These are phyloP conservation scores for Lepeophtheirus nordmannii DNA, from an alignment of 2,888 invertebrate species.

Conservation along the genomic window DNA sequence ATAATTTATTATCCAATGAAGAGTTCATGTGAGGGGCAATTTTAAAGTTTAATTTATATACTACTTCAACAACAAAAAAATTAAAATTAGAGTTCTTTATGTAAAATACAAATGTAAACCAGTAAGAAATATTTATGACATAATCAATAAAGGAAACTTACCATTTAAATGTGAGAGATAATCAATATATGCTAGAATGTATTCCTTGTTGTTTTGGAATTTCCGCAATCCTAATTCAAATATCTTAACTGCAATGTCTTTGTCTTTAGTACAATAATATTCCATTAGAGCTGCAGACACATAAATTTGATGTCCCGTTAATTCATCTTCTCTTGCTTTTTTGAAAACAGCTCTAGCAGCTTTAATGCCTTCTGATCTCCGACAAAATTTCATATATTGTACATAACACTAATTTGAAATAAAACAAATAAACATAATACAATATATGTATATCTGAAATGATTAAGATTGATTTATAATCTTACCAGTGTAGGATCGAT, in stretches of 20 bases:
- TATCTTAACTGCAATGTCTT: slow-evolving; percentile 85
- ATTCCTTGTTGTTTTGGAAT: slow-evolving; percentile 85
- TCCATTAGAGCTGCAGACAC: slow-evolving; percentile 97
- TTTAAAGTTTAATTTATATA: no score
- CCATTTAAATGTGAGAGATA: slow-evolving; percentile 92
- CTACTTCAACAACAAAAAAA: background rate
- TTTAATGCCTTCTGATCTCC: slow-evolving; percentile 93
- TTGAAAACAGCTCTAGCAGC: slow-evolving; percentile 88
- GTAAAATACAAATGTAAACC: no score
- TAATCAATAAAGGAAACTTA: slow-evolving; percentile 32
- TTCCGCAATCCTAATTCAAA: slow-evolving; percentile 95
- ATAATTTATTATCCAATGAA: no score
- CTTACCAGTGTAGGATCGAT: slow-evolving; percentile 84
- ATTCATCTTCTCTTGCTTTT: slow-evolving; percentile 71
- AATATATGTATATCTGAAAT: slow-evolving; percentile 7
- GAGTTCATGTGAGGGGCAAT: no score
- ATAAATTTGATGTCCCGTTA: slow-evolving; percentile 76
- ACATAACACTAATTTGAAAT: slow-evolving; percentile 57
- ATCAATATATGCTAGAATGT: slow-evolving; percentile 87
- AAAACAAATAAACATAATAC: slow-evolving; percentile 23
- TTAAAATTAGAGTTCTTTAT: slow-evolving; percentile 14
- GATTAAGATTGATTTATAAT: slow-evolving; percentile 25
- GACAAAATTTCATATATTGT: slow-evolving; percentile 96
- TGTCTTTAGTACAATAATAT: slow-evolving; percentile 96
- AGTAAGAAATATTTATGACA: background rate